phyloP scores from a whole-genome alignment of 2,888 invertebrate genomes.

The Calephelis perditalis region DNA sequence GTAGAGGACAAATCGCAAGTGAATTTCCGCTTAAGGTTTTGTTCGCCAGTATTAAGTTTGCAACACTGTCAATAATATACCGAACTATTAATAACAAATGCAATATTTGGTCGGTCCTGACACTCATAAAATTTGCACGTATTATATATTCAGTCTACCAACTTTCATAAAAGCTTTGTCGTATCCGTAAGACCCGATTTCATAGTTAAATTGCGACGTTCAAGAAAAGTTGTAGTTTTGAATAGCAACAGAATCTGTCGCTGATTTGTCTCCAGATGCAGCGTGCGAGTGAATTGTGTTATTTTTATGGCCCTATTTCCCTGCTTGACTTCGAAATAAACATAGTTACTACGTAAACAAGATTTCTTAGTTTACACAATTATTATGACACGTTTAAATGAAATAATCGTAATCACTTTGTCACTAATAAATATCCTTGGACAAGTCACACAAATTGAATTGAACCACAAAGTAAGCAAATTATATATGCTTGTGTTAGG shows the following conservation, averaged over 20 bases:
- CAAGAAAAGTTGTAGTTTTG: slow-evolving; percentile 15
- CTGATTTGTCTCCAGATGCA: slow-evolving; percentile 13
- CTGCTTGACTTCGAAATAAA: not conserved
- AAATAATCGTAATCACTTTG: no score
- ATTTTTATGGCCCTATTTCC: slow-evolving; percentile 19
- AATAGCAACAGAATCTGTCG: slow-evolving; percentile 9
- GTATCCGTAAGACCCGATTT: not conserved
- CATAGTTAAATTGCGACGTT: not conserved
- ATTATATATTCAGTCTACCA: not conserved
- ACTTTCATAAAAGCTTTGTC: not conserved
- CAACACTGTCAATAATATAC: no score
- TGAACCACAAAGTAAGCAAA: no score
- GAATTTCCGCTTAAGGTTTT: no score
- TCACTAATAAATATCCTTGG: no score
- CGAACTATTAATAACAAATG: no score
- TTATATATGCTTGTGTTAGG: no score
- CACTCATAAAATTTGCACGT: no score
- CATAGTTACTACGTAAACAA: not conserved
- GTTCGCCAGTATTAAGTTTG: no score
- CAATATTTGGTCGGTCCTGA: no score
- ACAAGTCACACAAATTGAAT: no score
- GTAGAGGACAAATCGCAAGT: no score
- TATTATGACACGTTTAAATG: not conserved
- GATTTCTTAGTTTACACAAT: not conserved
- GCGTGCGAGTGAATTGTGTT: slow-evolving; percentile 22